Percentiles rank a stretch among this genome's conserved stretches.
Evolutionary conservation across 2,113 vertebrate genomes (phyloP).

Genomic region (Polypterus bichir): DNA sequence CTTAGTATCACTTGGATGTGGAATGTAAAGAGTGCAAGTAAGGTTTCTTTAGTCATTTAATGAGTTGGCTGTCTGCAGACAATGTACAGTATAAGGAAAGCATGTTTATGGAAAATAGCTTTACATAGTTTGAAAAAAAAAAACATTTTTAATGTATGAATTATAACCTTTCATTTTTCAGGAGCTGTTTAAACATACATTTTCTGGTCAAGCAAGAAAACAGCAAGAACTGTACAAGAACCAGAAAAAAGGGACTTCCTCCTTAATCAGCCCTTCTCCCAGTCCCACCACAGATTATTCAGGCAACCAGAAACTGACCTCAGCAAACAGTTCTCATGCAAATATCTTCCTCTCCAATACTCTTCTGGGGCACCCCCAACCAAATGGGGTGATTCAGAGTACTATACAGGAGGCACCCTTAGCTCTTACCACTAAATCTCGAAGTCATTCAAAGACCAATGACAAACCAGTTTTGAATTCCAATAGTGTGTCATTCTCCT

Average conservation of each 20-base stretch:
- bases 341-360: conserved; percentile 79
- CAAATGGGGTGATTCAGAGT: conserved; percentile 64
- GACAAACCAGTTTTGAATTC: conserved; percentile 45
- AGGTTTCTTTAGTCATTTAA: too few relatives aligned
- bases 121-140: too few relatives aligned
- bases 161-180: conserved; percentile 42
- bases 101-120: too few relatives aligned
- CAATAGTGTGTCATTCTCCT: conserved; percentile 45
- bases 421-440: conserved; percentile 75
- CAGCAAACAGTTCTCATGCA: conserved; percentile 60
- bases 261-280: conserved; percentile 42
- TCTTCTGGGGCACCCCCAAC: conserved; percentile 77
- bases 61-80: too few relatives aligned
- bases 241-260: conserved; percentile 65
- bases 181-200: conserved; percentile 68
- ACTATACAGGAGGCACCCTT: conserved; percentile 81
- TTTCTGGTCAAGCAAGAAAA: conserved; percentile 62
- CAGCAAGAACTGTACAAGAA: conserved; percentile 58
- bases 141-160: background rate
- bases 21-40: too few relatives aligned
- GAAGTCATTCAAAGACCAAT: conserved; percentile 46
- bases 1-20: too few relatives aligned
- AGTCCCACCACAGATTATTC: conserved; percentile 54
- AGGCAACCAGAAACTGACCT: conserved; percentile 51
- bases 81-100: too few relatives aligned